phyloP scores from a whole-genome alignment of 2,797 vertebrate species.

The Sebastes glaucus region DNA sequence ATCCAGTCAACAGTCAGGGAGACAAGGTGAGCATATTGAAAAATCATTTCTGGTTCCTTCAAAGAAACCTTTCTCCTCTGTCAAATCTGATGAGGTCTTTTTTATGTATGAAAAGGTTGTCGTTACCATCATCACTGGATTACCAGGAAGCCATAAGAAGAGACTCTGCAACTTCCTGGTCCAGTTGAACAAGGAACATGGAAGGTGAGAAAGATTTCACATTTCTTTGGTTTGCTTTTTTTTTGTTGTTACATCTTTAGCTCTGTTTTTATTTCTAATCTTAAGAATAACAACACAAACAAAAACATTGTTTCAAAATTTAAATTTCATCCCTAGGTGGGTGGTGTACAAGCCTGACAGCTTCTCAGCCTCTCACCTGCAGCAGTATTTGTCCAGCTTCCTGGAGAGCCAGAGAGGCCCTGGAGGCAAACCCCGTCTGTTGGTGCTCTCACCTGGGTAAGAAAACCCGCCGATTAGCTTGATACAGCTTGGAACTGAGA shows the following conservation, averaged over 20 bases:
- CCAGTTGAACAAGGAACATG: conserved; percentile 86
- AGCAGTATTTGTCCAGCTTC: conserved; percentile 87
- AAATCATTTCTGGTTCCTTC: not conserved
- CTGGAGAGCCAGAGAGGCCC: conserved; percentile 83
- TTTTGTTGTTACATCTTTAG: not conserved
- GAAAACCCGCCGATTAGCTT: conserved; percentile 9
- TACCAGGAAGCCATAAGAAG: conserved; percentile 91
- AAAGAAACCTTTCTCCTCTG: not conserved
- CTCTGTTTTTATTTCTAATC: not conserved
- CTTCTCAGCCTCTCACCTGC: conserved; percentile 91
- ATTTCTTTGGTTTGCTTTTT: not conserved
- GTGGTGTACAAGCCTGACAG: conserved; percentile 87
- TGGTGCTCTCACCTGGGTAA: conserved; percentile 94
- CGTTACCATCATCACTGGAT: conserved; percentile 89
- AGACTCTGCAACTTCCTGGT: conserved; percentile 89
- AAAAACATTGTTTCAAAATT: not conserved
- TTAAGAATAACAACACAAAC: not conserved
- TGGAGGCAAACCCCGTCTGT: conserved; percentile 78
- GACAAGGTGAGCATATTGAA: conserved; percentile 83
- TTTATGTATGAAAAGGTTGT: conserved; percentile 81
- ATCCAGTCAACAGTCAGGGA: conserved; percentile 63
- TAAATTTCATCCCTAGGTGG: conserved; percentile 83
- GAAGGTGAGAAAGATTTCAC: conserved; percentile 80
- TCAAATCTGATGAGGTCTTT: conserved; percentile 17
- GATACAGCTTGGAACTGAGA: not conserved